A percentile compares a stretch with the other conserved stretches of the same genome.
Evolutionary conservation across 2,888 invertebrate genomes (phyloP).

Genomic region (Lydus trimaculatus): DNA sequence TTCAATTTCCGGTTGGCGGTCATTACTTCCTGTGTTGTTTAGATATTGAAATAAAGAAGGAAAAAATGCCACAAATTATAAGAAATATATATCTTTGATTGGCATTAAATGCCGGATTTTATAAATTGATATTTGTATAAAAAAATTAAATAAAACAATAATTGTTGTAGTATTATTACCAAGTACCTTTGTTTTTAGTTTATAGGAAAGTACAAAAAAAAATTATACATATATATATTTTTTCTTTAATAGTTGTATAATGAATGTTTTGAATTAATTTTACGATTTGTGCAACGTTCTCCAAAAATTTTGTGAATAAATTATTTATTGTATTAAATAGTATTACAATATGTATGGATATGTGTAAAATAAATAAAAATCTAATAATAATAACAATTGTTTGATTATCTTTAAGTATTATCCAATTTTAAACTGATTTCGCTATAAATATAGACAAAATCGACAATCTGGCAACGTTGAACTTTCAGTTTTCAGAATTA

Average conservation of each 20-base stretch:
- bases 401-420: neutral
- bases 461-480: no score
- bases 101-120: conserved; percentile 17
- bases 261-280: conserved; percentile 13
- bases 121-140: no score
- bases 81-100: conserved; percentile 5
- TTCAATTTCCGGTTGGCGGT: conserved; percentile 27
- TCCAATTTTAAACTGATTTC: no score
- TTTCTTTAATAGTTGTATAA: conserved; percentile 25
- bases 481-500: no score
- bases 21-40: conserved; percentile 30
- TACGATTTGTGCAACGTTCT: neutral
- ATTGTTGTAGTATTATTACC: conserved; percentile 25
- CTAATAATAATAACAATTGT: neutral
- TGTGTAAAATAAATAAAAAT: conserved; percentile 17
- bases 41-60: conserved; percentile 18
- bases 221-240: conserved; percentile 4
- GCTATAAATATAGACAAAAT: no score
- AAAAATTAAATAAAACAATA: conserved; percentile 22
- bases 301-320: conserved; percentile 25
- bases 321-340: conserved; percentile 27
- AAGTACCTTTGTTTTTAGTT: conserved; percentile 31
- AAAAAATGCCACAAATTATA: conserved; percentile 16
- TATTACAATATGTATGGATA: conserved; percentile 21
- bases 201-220: conserved; percentile 28